Evolutionary conservation across 2,797 vertebrate genomes (phyloP), one percentile per base, ranked within the genome.

Genomic region (Peromyscus aztecus): DNA sequence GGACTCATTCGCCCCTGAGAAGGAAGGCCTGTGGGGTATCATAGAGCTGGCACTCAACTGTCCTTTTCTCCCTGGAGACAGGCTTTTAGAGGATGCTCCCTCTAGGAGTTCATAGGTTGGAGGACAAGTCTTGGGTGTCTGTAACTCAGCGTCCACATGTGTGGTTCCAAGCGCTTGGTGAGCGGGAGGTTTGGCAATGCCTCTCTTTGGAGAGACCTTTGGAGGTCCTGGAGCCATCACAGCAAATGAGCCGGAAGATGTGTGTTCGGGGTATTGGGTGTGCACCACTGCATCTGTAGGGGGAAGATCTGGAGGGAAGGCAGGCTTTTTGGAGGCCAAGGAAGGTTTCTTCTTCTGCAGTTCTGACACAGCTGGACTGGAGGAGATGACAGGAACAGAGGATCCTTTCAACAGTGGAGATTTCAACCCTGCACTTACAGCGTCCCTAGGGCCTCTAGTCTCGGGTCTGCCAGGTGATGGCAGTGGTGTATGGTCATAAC

Each of bases 141-240:
- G 98, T 98, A 98, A 98, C 97, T 97, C 98, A 92, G 97, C 89
- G 97, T 98, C 99, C 67, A 98, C 98, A 77, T 29, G 97, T 92
- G 97, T 98, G 97, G 98, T 98, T 96, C 98, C 99, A 98, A 98
- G 98, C 95, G 96, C 98, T 96, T 98, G 97, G 84, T 98, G 98
- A 98, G 98, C 98, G 98, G 99, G 98, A 95, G n/a, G 98, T 99
- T 99, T 99, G 6, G 98, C 98, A 95, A 97, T 97, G 78, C 90
- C 95, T 97, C 97, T 99, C 97, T 99, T 99, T 77, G 98, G 98
- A 96, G 98, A 99, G 97, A 98, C 98, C 98, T 99, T 99, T 89
- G 98, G 96, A 93, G 98, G 97, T 57, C 98, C 99, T 84, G 99
- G 98, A 94, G 98, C 97, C 13, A 90, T 91, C 78, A 95, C 37